Evolutionary conservation across 1,140 invertebrate genomes (phyloP), one percentile per base, ranked within the genome.

Genomic region (Telenomus remus): DNA sequence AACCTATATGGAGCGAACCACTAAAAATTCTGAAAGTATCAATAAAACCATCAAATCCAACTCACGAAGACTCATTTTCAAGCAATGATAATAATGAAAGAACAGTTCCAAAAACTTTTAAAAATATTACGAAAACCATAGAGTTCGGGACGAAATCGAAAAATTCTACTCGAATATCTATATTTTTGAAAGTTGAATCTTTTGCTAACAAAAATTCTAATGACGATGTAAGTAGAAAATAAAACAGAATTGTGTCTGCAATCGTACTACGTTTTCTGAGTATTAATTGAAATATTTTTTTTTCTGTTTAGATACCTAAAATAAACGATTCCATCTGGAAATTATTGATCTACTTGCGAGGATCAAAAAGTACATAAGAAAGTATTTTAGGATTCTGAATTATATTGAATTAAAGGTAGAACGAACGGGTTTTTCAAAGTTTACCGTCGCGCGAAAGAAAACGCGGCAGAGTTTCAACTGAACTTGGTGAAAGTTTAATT

Each of bases 291-390:
- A 44, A 61, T 56, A 1, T 27, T 27, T 27, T 27, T 27, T 3
- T 27, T 27, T 27, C 2, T n/a, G n/a, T n/a, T n/a, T 37, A 13
- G 53, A 53, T 9, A 43, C 34, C 47, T n/a, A 34, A 9, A 12
- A 4, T 27, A 11, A 37, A 68, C 7, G 48, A 50, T 44, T 14
- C 63, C 27, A 11, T 14, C 0, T 77, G 75, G 75, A 73, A 78
- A 59, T 42, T 70, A 46, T 78, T 78, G 19, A 60, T 72, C 44
- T 64, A 61, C 11, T 47, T 15, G 13, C 11, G 65, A 14, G 42
- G 46, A 55, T 37, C 12, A 14, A 0, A 48, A 51, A 57, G 54
- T 35, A 59, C 12, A 9, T n/a, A 37, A 59, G 14, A 55, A 65
- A 11, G 37, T 42, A 12, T 44, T 2, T 44, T 3, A 12, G n/a